phyloP scores from a whole-genome alignment of 1,140 invertebrate species.

The Drosophila mayri region DNA sequence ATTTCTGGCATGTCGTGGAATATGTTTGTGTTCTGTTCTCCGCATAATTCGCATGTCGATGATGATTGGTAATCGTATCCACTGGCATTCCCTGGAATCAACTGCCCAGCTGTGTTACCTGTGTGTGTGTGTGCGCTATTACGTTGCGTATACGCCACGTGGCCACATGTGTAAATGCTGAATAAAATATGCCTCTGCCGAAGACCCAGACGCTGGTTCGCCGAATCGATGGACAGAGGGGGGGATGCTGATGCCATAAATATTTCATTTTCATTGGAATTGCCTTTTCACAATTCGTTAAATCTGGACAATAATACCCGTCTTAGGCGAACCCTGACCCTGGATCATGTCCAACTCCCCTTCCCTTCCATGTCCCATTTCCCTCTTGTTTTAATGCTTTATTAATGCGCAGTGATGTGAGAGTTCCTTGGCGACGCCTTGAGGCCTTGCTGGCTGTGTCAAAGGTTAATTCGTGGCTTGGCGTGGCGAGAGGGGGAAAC shows the following conservation, averaged over 20 bases:
- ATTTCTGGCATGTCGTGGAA: constrained; percentile 10
- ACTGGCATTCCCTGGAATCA: constrained; percentile 9
- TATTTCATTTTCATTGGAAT: constrained; percentile 48
- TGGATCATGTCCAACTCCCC: no score
- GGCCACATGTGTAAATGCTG: constrained; percentile 26
- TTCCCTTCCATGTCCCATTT: background rate
- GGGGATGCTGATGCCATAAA: constrained; percentile 25
- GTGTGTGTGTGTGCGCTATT: background rate
- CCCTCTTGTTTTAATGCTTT: constrained; percentile 26
- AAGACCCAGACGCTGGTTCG: background rate
- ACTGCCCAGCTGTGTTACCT: constrained; percentile 16
- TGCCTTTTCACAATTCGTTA: constrained; percentile 53
- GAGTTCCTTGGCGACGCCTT: constrained; percentile 20
- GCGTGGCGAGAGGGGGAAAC: no score
- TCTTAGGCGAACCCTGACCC: background rate
- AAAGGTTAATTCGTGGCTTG: constrained; percentile 34
- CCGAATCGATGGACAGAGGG: constrained; percentile 7
- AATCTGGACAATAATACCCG: constrained; percentile 43
- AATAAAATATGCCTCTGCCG: constrained; percentile 20
- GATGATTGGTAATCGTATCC: constrained; percentile 40
- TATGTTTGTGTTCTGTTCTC: background rate
- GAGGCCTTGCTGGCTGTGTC: constrained; percentile 14
- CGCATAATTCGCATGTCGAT: constrained; percentile 29
- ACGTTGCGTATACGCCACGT: constrained; percentile 36
- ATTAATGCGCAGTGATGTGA: constrained; percentile 41